Conservation (phyloP, 2,113 vertebrate species). For the Fulmarus glacialis region DNA sequence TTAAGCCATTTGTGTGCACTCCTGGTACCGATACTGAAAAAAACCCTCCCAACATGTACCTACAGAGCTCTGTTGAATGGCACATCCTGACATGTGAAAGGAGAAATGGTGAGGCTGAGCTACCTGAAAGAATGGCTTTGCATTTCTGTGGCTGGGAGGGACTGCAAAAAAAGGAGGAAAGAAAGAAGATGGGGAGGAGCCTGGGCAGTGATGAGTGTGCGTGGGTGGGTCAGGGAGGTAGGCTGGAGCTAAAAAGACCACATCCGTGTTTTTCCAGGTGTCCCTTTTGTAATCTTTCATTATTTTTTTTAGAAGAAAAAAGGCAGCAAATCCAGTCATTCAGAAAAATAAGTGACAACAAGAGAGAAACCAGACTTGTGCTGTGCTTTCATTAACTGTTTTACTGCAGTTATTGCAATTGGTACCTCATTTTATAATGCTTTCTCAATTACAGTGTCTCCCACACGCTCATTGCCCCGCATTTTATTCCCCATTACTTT, state of each 20-base stretch:
- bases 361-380: slow-evolving; percentile 16
- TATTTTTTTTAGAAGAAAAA: slow-evolving; percentile 63
- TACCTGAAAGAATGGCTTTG: slow-evolving; percentile 77
- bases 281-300: slow-evolving; percentile 77
- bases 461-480: background rate
- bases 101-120: slow-evolving; percentile 50
- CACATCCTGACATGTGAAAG: slow-evolving; percentile 81
- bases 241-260: slow-evolving; percentile 62
- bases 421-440: slow-evolving; percentile 25
- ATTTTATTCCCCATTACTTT: slow-evolving; percentile 32
- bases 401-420: slow-evolving; percentile 5
- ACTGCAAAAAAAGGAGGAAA: slow-evolving; percentile 59
- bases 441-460: slow-evolving; percentile 17
- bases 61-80: slow-evolving; percentile 76
- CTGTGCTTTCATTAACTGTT: slow-evolving; percentile 22
- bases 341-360: slow-evolving; percentile 68
- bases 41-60: background rate
- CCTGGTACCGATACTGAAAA: background rate
- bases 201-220: background rate
- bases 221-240: background rate
- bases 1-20: background rate
- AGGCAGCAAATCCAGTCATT: slow-evolving; percentile 66
- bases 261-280: slow-evolving; percentile 82
- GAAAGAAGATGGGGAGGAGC: slow-evolving; percentile 6
- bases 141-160: slow-evolving; percentile 72